Evolutionary conservation across 2,797 vertebrate genomes (phyloP).

Genomic region (Scarus forsteni): DNA sequence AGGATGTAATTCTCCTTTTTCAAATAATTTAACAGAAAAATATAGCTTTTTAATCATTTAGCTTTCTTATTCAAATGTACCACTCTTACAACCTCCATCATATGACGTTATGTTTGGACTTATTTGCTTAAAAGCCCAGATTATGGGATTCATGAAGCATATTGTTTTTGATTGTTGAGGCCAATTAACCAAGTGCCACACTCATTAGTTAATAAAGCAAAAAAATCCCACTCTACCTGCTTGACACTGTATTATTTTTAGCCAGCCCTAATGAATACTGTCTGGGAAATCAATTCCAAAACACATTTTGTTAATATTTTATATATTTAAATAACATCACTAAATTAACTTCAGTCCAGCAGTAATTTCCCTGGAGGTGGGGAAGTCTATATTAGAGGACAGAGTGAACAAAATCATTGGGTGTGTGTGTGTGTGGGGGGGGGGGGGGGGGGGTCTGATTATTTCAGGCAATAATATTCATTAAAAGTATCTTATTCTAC

Average conservation of each 20-base stretch:
- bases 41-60: too few species aligned
- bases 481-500: too few species aligned
- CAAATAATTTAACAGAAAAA: too few species aligned
- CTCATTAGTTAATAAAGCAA: conserved; percentile 35
- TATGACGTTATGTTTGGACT: conserved; percentile 15
- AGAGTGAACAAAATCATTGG: too few species aligned
- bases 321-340: conserved; percentile 42
- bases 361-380: conserved; percentile 24
- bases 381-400: neutral
- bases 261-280: conserved; percentile 34
- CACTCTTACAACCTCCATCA: neutral
- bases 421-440: too few species aligned
- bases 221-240: neutral
- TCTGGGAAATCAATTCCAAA: conserved; percentile 45
- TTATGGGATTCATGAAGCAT: conserved; percentile 19
- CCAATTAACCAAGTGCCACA: conserved; percentile 41
- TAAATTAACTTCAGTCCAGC: conserved; percentile 37
- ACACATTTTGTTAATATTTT: conserved; percentile 38
- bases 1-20: too few species aligned
- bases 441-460: rapidly evolving
- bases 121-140: conserved; percentile 9
- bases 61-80: neutral
- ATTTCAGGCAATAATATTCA: neutral
- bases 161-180: conserved; percentile 32
- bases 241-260: conserved; percentile 32